These are phyloP conservation scores for Hirtodrosophila duncani DNA, from an alignment of 2,888 invertebrate species.

Conservation along the genomic window DNA sequence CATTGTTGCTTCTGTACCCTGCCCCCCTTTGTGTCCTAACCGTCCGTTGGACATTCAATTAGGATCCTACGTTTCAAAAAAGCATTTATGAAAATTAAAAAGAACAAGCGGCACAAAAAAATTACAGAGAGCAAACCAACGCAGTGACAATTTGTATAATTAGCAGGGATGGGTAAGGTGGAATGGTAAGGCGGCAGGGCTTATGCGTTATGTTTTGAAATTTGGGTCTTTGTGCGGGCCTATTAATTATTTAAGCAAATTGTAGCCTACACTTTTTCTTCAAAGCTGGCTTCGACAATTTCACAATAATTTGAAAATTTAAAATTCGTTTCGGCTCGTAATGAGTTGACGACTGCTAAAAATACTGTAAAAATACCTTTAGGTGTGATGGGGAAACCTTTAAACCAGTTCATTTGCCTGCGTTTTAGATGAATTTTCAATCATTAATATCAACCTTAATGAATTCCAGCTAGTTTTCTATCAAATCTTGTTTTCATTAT, in stretches of 20 bases:
- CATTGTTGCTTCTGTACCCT: slow-evolving; percentile 23
- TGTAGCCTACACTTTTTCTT: too few species aligned
- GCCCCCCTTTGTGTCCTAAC: slow-evolving; percentile 18
- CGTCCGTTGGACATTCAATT: slow-evolving; percentile 53
- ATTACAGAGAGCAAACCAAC: slow-evolving; percentile 4
- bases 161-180: slow-evolving; percentile 6
- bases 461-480: too few species aligned
- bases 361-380: too few species aligned
- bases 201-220: slow-evolving; percentile 31
- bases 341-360: too few species aligned
- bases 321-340: too few species aligned
- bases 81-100: slow-evolving; percentile 65
- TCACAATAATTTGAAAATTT: slow-evolving; percentile 13
- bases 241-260: too few species aligned
- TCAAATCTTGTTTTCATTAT: too few species aligned
- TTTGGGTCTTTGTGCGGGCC: slow-evolving; percentile 30
- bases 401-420: too few species aligned
- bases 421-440: too few species aligned
- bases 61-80: slow-evolving; percentile 53
- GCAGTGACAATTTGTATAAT: slow-evolving; percentile 61
- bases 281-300: slow-evolving; percentile 23
- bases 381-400: too few species aligned
- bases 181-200: slow-evolving; percentile 19
- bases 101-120: slow-evolving; percentile 11
- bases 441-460: too few species aligned